Evolutionary conservation across 2,113 vertebrate genomes (phyloP).

Genomic region (Sporophila hypoxantha): DNA sequence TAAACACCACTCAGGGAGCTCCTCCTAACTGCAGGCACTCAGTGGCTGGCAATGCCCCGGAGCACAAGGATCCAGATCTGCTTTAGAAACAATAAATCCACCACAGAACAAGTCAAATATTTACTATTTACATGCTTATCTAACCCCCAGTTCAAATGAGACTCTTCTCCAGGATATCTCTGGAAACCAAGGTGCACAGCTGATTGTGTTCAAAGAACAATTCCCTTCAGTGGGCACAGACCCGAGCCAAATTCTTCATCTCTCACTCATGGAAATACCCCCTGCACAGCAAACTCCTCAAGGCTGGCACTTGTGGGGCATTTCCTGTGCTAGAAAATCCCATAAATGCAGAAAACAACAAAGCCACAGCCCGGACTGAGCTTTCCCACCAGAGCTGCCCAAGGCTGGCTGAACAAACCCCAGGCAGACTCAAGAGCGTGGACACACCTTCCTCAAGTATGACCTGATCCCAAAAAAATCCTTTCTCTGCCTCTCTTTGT

Average conservation of each 20-base stretch:
- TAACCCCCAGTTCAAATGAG: background rate
- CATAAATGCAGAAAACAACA: background rate
- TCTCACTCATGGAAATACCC: fast-evolving
- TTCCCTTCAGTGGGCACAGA: background rate
- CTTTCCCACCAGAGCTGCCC: background rate
- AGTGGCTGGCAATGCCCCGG: background rate
- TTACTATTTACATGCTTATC: background rate
- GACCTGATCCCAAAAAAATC: background rate
- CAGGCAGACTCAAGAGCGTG: background rate
- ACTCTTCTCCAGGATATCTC: background rate
- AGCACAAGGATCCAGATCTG: background rate
- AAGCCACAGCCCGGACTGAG: background rate
- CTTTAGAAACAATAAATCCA: background rate
- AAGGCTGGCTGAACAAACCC: background rate
- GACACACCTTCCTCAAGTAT: background rate
- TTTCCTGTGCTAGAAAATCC: background rate
- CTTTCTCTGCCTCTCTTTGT: background rate
- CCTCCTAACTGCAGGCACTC: background rate
- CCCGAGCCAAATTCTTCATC: background rate
- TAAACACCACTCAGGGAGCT: background rate
- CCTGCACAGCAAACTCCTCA: background rate
- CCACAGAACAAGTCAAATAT: background rate
- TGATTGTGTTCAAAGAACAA: background rate
- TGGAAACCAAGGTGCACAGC: background rate
- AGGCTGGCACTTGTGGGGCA: background rate